Base-by-base conservation (phyloP, 2,113 vertebrate species). In the Otocyon megalotis region DNA sequence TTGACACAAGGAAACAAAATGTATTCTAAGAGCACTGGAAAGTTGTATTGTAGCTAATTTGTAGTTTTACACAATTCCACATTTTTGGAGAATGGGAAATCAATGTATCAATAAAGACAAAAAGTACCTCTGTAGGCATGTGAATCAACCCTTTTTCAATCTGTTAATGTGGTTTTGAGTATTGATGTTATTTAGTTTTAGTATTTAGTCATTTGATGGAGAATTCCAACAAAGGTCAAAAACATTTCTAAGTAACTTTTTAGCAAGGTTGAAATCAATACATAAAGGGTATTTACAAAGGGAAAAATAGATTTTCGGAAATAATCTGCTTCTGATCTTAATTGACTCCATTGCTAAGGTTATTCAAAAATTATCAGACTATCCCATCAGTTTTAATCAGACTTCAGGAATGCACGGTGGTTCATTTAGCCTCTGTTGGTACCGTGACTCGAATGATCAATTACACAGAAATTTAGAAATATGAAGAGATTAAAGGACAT, bases 271-370 rank as follows among this genome's bases (percentile, higher is more conserved):
- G 69, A 90, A 96, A 89, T 88, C n/a, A 94, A 80, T 54, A 84
- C 53, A 87, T 83, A 82, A 93, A 94, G 24, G 20, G 3, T 96
- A 97, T 74, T 96, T 81, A 92, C 53, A 32, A 83, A 91, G 77
- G 62, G 12, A 95, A 50, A 88, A 24, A 43, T 53, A 1, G 12
- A 62, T 76, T 43, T 88, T 62, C 62, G 48, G 89, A 13, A 90
- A 35, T 88, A 96, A 63, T 83, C 67, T 92, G 8, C 16, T 93
- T 97, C n/a, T 69, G 48, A 89, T 98, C 93, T 98, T 94, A 95
- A 96, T 22, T 92, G 83, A 95, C 96, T 94, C 24, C 20, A 67
- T 63, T 92, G 76, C 56, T 90, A 56, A 96, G 84, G 79, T 97
- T 24, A 26, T 88, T 96, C 11, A 94, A 92, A 96, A 80, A 88